Evolutionary conservation across 2,113 vertebrate species (phyloP).

Genomic region (Phylloscopus trochilus): DNA sequence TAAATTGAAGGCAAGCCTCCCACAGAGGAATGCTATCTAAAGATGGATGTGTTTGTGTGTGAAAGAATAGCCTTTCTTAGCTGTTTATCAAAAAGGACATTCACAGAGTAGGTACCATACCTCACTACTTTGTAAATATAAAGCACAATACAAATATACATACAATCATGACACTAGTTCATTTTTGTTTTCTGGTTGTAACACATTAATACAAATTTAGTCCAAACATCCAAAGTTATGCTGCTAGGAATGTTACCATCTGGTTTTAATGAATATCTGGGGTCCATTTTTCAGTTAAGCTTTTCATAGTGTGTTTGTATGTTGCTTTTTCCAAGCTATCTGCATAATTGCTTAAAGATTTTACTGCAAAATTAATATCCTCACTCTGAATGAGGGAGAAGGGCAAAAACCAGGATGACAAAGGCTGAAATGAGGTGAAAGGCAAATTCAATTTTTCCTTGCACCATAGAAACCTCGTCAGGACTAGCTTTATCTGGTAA

Average conservation of each 20-base stretch:
- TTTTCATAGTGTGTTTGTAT: constrained; percentile 92
- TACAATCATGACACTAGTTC: background rate
- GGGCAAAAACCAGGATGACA: constrained; percentile 81
- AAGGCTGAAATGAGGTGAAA: constrained; percentile 88
- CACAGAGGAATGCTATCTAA: constrained; percentile 69
- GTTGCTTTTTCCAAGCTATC: constrained; percentile 86
- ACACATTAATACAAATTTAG: constrained; percentile 71
- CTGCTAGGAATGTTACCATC: constrained; percentile 88
- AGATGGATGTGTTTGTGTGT: constrained; percentile 65
- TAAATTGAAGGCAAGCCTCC: constrained; percentile 72
- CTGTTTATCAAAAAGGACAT: constrained; percentile 53
- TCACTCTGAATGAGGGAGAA: constrained; percentile 81
- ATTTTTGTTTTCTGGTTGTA: constrained; percentile 60
- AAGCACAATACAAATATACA: constrained; percentile 16
- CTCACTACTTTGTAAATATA: constrained; percentile 59
- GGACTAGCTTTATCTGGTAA: constrained; percentile 95
- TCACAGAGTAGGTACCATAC: constrained; percentile 20
- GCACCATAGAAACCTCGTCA: constrained; percentile 91
- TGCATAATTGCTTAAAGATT: constrained; percentile 98
- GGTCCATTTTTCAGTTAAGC: constrained; percentile 87
- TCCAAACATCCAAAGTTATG: constrained; percentile 71
- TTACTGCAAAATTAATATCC: constrained; percentile 93
- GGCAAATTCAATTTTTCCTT: constrained; percentile 86
- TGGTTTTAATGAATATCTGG: constrained; percentile 92
- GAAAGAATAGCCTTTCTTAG: constrained; percentile 53